Evolutionary conservation across 2,888 invertebrate genomes (phyloP), one percentile per base, ranked within the genome.

Genomic region (Pomacea canaliculata): DNA sequence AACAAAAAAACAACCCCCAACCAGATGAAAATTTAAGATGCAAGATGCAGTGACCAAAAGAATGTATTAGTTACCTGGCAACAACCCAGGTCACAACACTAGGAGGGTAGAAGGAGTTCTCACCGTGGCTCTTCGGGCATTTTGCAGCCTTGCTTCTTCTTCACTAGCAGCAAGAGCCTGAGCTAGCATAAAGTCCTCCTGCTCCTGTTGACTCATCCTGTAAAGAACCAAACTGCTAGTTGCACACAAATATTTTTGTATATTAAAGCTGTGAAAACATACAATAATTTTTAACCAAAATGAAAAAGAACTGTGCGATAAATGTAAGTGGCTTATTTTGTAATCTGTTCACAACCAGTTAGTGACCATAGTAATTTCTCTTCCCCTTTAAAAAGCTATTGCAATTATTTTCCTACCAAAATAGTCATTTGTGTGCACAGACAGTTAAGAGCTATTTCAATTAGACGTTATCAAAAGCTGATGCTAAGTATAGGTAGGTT

Each of bases 151-250:
- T 16, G 83, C 82, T 78, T 89, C 87, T 73, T 85, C 84, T 71
- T 89, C 87, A 81, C 88, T 88, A 69, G 86, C 87, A 18, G 88
- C 86, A 69, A 89, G 77, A 18, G 90, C 89, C 79, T 87, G 86
- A 60, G 90, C 90, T 75, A 90, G 81, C 63, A 87, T 83, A 60
- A 85, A 75, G 76, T 90, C 90, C 66, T 88, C 88, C 60, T 84
- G 80, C 67, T 89, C 89, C 79, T 90, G 88, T 73, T 83, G 84
- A 71, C 81, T 84, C 77, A 84, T 76, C 68, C 85, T 88, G 78
- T 27, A 82, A 82, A 70, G 48, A 23, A 63, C 48, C 63, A 65
- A 46, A 18, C n/a, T 49, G 27, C 62, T 69, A 27, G 23, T 23
- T 23, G 23, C 23, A 68, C 18, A 73, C 51, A 18, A 46, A 62